Conservation (phyloP, 2,113 vertebrate genomes). For the Nymphicus hollandicus region DNA sequence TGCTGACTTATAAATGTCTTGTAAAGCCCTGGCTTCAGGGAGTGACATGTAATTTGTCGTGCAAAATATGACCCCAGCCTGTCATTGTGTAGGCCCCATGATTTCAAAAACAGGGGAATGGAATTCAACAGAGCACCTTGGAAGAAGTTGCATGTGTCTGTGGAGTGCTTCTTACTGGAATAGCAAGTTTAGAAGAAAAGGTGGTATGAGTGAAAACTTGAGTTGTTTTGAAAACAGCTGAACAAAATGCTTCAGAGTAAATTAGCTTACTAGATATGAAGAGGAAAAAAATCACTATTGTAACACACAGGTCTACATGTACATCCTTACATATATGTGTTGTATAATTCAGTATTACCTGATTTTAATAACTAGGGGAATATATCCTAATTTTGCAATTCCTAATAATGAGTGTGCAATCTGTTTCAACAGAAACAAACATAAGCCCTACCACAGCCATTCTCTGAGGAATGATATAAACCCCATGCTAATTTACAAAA, state of each 20-base stretch:
- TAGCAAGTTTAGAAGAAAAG: not conserved
- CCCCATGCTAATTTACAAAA: not conserved
- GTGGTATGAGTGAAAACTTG: not conserved
- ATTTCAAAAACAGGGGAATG: not conserved
- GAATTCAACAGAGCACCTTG: not conserved
- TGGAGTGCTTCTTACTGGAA: not conserved
- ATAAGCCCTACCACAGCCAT: not conserved
- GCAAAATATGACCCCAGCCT: not conserved
- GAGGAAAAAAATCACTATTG: rapidly evolving
- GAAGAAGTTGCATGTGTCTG: not conserved
- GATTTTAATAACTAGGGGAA: not conserved
- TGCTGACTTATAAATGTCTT: not conserved
- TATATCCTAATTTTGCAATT: not conserved
- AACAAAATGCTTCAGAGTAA: not conserved
- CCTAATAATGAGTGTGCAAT: not conserved
- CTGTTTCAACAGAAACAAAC: not conserved
- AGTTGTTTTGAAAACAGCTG: not conserved
- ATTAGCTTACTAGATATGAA: not conserved
- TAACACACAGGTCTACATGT: not conserved
- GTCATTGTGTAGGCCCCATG: rapidly evolving
- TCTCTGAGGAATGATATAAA: not conserved
- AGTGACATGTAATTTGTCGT: not conserved
- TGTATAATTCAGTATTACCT: not conserved
- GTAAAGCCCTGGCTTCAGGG: not conserved
- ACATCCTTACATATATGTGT: not conserved